Conservation (phyloP, 1,140 invertebrate genomes). For the Archivesica marissinica region DNA sequence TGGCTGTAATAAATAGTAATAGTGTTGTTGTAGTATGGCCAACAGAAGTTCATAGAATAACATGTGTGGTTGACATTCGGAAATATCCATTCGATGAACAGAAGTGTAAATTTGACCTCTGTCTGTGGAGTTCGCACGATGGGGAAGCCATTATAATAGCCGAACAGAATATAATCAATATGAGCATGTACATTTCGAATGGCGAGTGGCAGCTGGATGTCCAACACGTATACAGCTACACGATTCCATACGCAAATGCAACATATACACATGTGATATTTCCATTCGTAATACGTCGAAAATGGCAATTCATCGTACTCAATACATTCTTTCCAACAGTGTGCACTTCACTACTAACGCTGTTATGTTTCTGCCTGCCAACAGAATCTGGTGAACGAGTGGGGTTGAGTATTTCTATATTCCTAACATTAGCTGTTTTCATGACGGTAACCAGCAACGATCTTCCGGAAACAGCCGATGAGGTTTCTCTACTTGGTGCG, state of each 20-base stretch:
- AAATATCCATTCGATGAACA: constrained; percentile 92
- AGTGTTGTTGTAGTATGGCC: background rate
- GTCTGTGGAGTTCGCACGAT: constrained; percentile 94
- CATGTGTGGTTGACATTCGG: constrained; percentile 89
- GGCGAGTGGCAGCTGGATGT: constrained; percentile 22
- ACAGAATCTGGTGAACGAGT: constrained; percentile 61
- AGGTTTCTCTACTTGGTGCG: constrained; percentile 81
- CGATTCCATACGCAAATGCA: background rate
- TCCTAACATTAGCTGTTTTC: constrained; percentile 64
- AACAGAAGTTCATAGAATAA: background rate
- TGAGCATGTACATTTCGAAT: background rate
- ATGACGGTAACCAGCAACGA: constrained; percentile 41
- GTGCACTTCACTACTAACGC: constrained; percentile 53
- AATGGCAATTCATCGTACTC: constrained; percentile 41
- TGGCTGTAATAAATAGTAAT: background rate
- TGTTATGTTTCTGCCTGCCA: constrained; percentile 52
- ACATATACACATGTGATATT: constrained; percentile 32
- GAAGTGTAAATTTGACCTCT: constrained; percentile 97
- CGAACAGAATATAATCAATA: background rate
- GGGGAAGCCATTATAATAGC: background rate
- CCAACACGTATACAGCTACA: background rate
- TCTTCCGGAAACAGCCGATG: constrained; percentile 54
- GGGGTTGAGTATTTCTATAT: constrained; percentile 55
- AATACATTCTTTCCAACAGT: constrained; percentile 59
- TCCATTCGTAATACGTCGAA: background rate